Percentiles rank a stretch among this genome's conserved stretches.
These are phyloP conservation scores for Drosophila varians DNA, from an alignment of 1,140 invertebrate species.

Conservation along the genomic window DNA sequence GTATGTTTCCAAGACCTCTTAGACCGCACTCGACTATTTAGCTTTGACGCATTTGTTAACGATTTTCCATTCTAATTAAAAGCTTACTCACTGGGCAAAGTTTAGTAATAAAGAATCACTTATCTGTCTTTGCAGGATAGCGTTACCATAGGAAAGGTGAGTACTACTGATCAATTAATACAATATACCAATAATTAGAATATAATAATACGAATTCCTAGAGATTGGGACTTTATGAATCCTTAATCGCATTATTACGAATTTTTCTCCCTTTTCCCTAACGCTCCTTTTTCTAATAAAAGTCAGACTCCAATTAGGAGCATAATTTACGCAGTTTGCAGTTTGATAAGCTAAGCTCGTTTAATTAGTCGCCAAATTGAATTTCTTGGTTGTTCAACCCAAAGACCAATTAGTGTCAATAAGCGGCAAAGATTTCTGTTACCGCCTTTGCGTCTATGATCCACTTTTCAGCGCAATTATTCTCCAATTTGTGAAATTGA, in stretches of 20 bases:
- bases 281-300: not conserved
- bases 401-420: conserved; percentile 62
- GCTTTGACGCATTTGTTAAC: not conserved
- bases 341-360: conserved; percentile 8
- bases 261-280: not conserved
- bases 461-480: conserved; percentile 55
- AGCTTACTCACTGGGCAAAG: conserved; percentile 11
- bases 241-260: not conserved
- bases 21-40: not conserved
- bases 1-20: conserved; percentile 6
- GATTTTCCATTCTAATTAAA: conserved; percentile 15
- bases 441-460: conserved; percentile 6
- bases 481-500: conserved; percentile 73
- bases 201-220: not conserved
- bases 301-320: not conserved
- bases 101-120: conserved; percentile 39
- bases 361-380: conserved; percentile 43
- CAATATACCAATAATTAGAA: not conserved
- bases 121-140: conserved; percentile 53
- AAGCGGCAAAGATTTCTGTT: conserved; percentile 51
- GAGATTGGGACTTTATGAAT: not conserved
- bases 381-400: conserved; percentile 28
- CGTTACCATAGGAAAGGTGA: conserved; percentile 62
- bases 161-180: conserved; percentile 8
- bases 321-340: conserved; percentile 19